Evolutionary conservation across 2,888 invertebrate species (phyloP).

Genomic region (Tupiocoris notatus): DNA sequence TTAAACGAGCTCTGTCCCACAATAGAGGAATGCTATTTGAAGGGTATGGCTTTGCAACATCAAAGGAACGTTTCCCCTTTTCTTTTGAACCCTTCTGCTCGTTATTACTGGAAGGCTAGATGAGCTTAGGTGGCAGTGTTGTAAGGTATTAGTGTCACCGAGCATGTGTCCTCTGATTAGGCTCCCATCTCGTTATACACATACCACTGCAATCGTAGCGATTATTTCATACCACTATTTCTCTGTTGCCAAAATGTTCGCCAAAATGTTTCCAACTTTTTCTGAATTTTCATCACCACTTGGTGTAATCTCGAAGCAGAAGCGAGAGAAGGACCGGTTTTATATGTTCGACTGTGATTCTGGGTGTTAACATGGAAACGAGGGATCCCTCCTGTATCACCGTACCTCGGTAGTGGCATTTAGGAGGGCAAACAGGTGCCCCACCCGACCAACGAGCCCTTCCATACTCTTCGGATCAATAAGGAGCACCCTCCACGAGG

Average conservation of each 20-base stretch:
- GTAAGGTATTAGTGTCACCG: constrained; percentile 25
- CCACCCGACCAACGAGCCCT: background rate
- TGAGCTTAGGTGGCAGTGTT: background rate
- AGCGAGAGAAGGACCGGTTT: background rate
- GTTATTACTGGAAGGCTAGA: constrained; percentile 2
- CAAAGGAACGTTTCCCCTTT: too few relatives aligned
- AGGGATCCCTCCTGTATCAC: background rate
- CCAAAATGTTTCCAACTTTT: too few relatives aligned
- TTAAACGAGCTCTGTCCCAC: constrained; percentile 18
- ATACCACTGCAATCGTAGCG: too few relatives aligned
- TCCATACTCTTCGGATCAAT: constrained; percentile 28
- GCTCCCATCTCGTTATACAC: too few relatives aligned
- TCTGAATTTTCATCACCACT: too few relatives aligned
- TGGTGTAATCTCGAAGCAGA: too few relatives aligned
- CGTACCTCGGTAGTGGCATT: constrained; percentile 26
- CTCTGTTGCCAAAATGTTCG: too few relatives aligned
- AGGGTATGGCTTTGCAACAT: constrained; percentile 1
- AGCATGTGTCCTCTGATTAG: constrained; percentile 26
- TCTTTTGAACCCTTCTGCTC: too few relatives aligned
- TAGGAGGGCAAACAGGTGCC: constrained; percentile 40
- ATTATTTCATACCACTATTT: too few relatives aligned
- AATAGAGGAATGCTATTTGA: too few relatives aligned
- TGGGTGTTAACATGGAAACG: constrained; percentile 28
- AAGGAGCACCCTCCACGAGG: constrained; percentile 36
- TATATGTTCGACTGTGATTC: constrained; percentile 25